Evolutionary conservation across 2,113 vertebrate genomes (phyloP), one percentile per base, ranked within the genome.

Genomic region (Pachypanchax playfairii): DNA sequence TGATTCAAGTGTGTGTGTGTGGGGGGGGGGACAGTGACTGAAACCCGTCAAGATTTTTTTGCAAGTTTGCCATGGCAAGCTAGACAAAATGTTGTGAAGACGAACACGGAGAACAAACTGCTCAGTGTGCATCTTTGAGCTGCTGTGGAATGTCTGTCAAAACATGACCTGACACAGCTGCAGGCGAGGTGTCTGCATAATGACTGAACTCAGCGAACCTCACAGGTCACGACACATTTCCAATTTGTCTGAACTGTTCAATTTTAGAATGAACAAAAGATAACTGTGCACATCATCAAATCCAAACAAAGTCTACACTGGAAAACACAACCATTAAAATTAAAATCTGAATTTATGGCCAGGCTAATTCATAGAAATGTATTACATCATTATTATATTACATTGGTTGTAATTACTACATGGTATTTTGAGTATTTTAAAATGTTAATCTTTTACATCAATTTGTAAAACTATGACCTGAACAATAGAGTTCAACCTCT

Each of bases 71-170:
- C 54, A 58, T 72, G 74, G 82, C 70, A 81, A 75, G 77, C 72
- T 63, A 77, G 80, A 31, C 20, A 22, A 67, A 64, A 64, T 43
- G 68, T 59, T 79, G 77, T 76, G 59, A 82, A 84, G 76, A 80
- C 65, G 66, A 82, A 82, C 48, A 26, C 0, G 56, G 63, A 64
- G 70, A 65, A 71, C 52, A 80, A 71, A 65, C 28, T 15, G 28
- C 66, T 75, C 65, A 35, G 24, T 38, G 59, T 15, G 57, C 56
- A 67, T 86, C 79, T 43, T 47, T 84, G 70, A 82, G 46, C 78
- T 70, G 62, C 74, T 75, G 38, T 66, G 74, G 83, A 77, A 75
- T 82, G 69, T 77, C 83, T 87, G 80, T 85, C 85, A 84, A 82
- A 85, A 86, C 85, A 80, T 26, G 70, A 83, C 48, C 82, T 84